A percentile compares a stretch with the other conserved stretches of the same genome.
Conservation (phyloP, 2,797 vertebrate species). For the Percopsis omiscomaycus region DNA sequence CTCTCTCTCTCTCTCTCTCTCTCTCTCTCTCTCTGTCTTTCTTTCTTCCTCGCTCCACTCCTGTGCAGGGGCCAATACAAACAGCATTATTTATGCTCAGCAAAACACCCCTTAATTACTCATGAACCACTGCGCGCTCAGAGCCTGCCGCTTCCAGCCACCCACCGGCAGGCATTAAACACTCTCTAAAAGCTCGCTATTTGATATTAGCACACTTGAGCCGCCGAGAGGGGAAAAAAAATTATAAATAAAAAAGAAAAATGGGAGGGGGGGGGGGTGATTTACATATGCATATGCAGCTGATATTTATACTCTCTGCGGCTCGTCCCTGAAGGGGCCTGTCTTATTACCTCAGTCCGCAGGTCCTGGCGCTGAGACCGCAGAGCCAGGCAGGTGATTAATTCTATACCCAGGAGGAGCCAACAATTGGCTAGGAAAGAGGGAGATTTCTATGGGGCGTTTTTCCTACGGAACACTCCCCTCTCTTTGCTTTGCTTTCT, state of each 20-base stretch:
- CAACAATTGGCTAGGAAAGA: constrained; percentile 87
- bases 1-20: constrained; percentile 35
- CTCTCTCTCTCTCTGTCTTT: constrained; percentile 69
- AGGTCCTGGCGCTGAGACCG: constrained; percentile 91
- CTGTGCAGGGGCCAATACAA: constrained; percentile 92
- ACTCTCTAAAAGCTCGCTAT: constrained; percentile 96
- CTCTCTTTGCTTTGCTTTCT: constrained; percentile 59
- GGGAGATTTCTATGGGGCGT: constrained; percentile 71
- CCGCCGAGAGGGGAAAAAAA: constrained; percentile 83
- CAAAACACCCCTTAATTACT: constrained; percentile 99
- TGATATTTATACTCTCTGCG: constrained; percentile 94
- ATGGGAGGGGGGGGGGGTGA: constrained; percentile 68
- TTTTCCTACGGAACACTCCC: constrained; percentile 28
- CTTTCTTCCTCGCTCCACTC: constrained; percentile 73
- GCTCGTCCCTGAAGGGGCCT: constrained; percentile 90
- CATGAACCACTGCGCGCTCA: constrained; percentile 90
- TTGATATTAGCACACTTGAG: constrained; percentile 99
- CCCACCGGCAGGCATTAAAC: constrained; percentile 98
- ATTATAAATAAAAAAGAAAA: constrained; percentile 78
- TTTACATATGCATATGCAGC: constrained; percentile 99
- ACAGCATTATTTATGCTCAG: constrained; percentile 99
- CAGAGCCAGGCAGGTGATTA: constrained; percentile 97
- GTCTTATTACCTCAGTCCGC: constrained; percentile 98
- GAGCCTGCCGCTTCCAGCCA: constrained; percentile 87
- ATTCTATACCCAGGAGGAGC: constrained; percentile 93